These are phyloP conservation scores for Tonatia bakeri DNA, from an alignment of 2,113 vertebrate genomes.

Conservation along the genomic window DNA sequence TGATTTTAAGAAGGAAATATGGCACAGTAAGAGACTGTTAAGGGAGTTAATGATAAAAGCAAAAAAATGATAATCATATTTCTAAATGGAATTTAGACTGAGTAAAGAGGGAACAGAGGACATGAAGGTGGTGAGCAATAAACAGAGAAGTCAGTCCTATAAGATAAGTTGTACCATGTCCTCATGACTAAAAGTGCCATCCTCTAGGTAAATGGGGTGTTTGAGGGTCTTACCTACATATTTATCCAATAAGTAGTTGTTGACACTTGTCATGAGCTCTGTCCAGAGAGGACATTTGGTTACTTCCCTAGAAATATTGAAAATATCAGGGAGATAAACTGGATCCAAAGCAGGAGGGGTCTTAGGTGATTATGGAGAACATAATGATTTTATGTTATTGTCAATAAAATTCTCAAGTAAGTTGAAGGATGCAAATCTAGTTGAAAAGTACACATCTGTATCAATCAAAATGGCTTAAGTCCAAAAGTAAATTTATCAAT, in stretches of 20 bases:
- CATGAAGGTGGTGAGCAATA: neutral
- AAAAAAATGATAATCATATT: neutral
- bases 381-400: conserved; percentile 25
- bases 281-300: neutral
- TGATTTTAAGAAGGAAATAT: conserved; percentile 16
- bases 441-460: neutral
- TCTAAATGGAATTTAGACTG: neutral
- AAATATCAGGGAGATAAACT: neutral
- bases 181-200: neutral
- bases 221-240: neutral
- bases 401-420: neutral
- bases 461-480: neutral
- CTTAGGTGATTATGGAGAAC: neutral
- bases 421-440: neutral
- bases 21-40: neutral
- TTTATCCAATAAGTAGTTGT: neutral
- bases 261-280: neutral
- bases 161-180: neutral
- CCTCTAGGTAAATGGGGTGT: neutral
- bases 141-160: neutral
- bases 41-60: neutral
- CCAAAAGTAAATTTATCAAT: neutral
- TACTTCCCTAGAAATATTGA: neutral
- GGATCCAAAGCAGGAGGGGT: neutral
- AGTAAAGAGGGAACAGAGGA: neutral